Base-by-base conservation (phyloP, 2,113 vertebrate species). In the Himantopus leucocephalus region DNA sequence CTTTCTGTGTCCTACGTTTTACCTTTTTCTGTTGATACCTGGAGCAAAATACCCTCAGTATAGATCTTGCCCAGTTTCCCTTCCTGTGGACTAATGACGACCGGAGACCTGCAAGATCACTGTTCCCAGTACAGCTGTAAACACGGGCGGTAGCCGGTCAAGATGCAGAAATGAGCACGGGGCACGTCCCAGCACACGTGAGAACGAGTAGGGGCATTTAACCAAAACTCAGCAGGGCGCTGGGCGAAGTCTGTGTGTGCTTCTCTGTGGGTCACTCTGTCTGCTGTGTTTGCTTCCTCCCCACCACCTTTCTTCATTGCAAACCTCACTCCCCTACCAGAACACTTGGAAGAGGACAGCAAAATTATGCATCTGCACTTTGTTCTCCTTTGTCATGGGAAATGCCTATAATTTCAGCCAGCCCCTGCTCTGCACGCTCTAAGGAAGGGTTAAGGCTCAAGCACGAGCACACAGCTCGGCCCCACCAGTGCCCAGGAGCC, bases 181-280 rank as follows among this genome's bases (percentile, higher is more conserved):
- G 27, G 48, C 23, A 66, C 0, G 0, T 19, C 29, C 13, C 29
- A 52, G 30, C 26, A 80, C 18, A 41, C 3, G 1, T 0, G 2
- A 76, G 62, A 75, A 79, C 1, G 1, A 73, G 53, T 3, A 80
- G 35, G 16, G 20, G 48, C 30, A 8, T 62, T 26, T 21, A 68
- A 74, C n/a, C 39, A 71, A 75, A 84, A 45, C 22, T 39, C 30
- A 74, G 3, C 50, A 66, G 55, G 35, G 18, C 3, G 1, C 0
- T 48, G 55, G 12, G 52, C 19, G 34, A 74, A 39, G 43, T 5
- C 60, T n/a, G 64, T 1, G 45, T 4, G 14, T 1, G 2, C 41
- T 48, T 43, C 52, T 41, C 35, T 22, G 29, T 12, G 41, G 41
- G 35, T 27, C 34, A 35, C 34, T 26, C 68, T 78, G 52, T 7